Conservation (phyloP, 2,888 invertebrate genomes). For the Drosophila lacicola region DNA sequence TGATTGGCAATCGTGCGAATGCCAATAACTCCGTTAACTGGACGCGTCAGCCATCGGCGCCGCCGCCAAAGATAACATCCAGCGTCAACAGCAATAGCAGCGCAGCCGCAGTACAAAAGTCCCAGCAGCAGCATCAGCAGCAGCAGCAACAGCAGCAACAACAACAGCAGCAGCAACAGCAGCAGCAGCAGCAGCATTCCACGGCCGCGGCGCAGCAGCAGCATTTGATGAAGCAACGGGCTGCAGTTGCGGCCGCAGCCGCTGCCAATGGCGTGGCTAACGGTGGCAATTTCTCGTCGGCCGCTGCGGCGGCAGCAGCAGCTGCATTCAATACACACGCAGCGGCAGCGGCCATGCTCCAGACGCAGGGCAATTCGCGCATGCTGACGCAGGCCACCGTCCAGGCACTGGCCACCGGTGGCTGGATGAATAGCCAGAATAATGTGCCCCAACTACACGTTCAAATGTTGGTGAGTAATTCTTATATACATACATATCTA, state of each 20-base stretch:
- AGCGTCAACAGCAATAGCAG: slow-evolving; percentile 76
- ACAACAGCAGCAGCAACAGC: slow-evolving; percentile 63
- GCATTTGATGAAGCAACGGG: slow-evolving; percentile 77
- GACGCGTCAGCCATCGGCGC: slow-evolving; percentile 91
- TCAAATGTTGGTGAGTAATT: slow-evolving; percentile 83
- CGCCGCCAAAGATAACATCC: slow-evolving; percentile 86
- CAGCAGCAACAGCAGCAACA: slow-evolving; percentile 19
- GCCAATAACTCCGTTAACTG: slow-evolving; percentile 89
- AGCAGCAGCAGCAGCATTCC: slow-evolving; percentile 64
- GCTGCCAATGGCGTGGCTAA: slow-evolving; percentile 65
- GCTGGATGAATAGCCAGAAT: slow-evolving; percentile 82
- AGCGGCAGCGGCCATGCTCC: slow-evolving; percentile 82
- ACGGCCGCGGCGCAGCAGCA: slow-evolving; percentile 67
- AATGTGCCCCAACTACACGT: slow-evolving; percentile 83
- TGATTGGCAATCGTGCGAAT: slow-evolving; percentile 88
- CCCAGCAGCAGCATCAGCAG: slow-evolving; percentile 46
- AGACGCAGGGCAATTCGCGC: slow-evolving; percentile 78
- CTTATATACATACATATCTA: too few relatives aligned
- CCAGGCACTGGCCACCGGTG: slow-evolving; percentile 82
- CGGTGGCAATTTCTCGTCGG: slow-evolving; percentile 58
- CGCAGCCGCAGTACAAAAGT: slow-evolving; percentile 55
- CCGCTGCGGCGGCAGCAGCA: slow-evolving; percentile 69
- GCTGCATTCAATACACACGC: slow-evolving; percentile 73
- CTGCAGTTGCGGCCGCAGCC: slow-evolving; percentile 60
- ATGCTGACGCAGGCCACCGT: slow-evolving; percentile 85